A percentile compares a stretch with the other conserved stretches of the same genome.
phyloP scores from a whole-genome alignment of 2,888 invertebrate species.

The Hartigia nigra region DNA sequence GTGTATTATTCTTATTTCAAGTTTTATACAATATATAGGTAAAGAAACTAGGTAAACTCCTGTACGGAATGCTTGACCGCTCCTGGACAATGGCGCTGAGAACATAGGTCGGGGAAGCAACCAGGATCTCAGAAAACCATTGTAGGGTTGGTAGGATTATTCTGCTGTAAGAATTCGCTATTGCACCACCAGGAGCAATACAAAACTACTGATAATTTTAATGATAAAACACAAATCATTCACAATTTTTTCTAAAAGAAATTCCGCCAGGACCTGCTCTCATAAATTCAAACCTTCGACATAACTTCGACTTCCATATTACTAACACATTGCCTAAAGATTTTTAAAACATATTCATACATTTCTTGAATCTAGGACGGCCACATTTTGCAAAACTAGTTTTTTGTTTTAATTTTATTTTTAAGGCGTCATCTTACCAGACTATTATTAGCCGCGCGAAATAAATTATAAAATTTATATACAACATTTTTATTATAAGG shows the following conservation, averaged over 20 bases:
- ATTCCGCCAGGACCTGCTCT: neutral
- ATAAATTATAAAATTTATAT: neutral
- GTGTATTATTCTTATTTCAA: neutral
- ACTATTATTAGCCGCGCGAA: neutral
- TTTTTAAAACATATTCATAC: neutral
- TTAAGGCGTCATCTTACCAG: neutral
- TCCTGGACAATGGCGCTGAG: conserved; percentile 54
- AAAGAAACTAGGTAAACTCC: neutral
- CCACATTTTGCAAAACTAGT: neutral
- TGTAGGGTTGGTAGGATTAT: conserved; percentile 10
- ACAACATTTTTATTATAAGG: neutral
- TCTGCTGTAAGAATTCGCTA: neutral
- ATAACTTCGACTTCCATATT: no score
- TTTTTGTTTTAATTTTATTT: neutral
- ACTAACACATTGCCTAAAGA: neutral
- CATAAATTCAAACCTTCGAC: neutral
- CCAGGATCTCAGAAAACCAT: conserved; percentile 48
- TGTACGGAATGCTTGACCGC: conserved; percentile 49
- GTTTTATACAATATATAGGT: neutral
- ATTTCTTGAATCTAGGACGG: neutral
- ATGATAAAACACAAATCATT: neutral
- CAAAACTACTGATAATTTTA: neutral
- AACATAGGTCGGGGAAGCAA: conserved; percentile 47
- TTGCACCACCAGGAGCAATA: neutral
- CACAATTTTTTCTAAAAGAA: neutral